phyloP scores from a whole-genome alignment of 2,888 invertebrate species.

The Synanthedon tipuliformis region DNA sequence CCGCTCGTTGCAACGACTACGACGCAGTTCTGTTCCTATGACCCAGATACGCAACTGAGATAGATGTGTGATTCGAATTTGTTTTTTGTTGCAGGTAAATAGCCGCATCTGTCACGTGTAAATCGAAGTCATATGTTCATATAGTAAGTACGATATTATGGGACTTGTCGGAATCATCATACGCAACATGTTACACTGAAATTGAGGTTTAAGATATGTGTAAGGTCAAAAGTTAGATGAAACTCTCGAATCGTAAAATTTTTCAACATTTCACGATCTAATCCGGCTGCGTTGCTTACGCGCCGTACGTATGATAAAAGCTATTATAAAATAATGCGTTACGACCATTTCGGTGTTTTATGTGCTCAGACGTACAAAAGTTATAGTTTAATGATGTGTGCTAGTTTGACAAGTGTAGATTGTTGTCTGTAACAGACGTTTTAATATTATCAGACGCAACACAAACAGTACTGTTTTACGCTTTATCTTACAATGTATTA shows the following conservation, averaged over 20 bases:
- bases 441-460: too few relatives aligned
- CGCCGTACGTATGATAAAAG: conserved; percentile 4
- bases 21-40: conserved; percentile 10
- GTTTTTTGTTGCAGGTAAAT: conserved; percentile 8
- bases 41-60: conserved; percentile 10
- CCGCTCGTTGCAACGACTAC: conserved; percentile 8
- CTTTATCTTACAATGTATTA: too few relatives aligned
- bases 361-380: conserved; percentile 8
- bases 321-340: conserved; percentile 6
- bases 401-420: conserved; percentile 27
- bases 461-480: conserved; percentile 1
- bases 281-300: conserved; percentile 5
- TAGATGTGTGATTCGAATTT: conserved; percentile 8
- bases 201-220: neutral
- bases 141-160: neutral
- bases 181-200: neutral
- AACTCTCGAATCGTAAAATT: neutral
- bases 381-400: conserved; percentile 34
- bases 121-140: neutral
- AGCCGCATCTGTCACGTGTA: conserved; percentile 5
- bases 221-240: neutral
- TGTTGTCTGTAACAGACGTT: too few relatives aligned
- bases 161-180: neutral
- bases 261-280: conserved; percentile 6
- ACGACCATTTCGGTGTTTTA: conserved; percentile 9